Base-by-base conservation (phyloP, 2,113 vertebrate genomes). In the Cettia cetti region DNA sequence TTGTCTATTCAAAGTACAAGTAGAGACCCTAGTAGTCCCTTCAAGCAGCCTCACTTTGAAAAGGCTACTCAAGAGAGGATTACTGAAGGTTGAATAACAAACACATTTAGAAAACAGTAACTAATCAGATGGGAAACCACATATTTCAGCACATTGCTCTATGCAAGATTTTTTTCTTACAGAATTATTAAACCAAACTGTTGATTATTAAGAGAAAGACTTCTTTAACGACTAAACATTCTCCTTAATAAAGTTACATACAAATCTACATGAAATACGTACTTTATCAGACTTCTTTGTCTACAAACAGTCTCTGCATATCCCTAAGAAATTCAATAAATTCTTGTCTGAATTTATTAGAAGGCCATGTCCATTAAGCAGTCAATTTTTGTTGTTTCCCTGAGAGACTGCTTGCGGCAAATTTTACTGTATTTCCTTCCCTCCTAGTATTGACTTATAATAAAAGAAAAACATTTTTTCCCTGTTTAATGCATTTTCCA, bases 381-480 rank as follows among this genome's bases (percentile, higher is more conserved):
- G 69, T 92, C 75, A 87, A n/a, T 93, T 76, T 87, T 86, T 96
- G 33, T 37, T 90, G n/a, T 53, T 90, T 47, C 64, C 63, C n/a
- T 74, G 49, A 84, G 66, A 94, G 33, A 95, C 49, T 80, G 70
- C 78, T 95, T 92, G 89, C 9, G 10, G 92, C 80, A 94, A 82
- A 65, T 82, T 91, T 92, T 89, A 80, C 80, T 85, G 65, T 91
- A 91, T 94, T 96, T 93, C 79, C 74, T 97, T 95, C 83, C 78
- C 86, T 94, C 44, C 44, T 89, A 42, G 59, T 95, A 96, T 65
- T 95, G 94, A 95, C 82, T 92, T 96, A 85, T 45, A 92, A 96
- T 89, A 97, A 93, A 96, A 94, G 76, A 81, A 96, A 97, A 97
- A 91, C 24, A 82, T 94, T 93, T 96, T 82, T 95, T 50, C 63